phyloP scores from a whole-genome alignment of 2,888 invertebrate species.

The Eupithecia subumbrata region DNA sequence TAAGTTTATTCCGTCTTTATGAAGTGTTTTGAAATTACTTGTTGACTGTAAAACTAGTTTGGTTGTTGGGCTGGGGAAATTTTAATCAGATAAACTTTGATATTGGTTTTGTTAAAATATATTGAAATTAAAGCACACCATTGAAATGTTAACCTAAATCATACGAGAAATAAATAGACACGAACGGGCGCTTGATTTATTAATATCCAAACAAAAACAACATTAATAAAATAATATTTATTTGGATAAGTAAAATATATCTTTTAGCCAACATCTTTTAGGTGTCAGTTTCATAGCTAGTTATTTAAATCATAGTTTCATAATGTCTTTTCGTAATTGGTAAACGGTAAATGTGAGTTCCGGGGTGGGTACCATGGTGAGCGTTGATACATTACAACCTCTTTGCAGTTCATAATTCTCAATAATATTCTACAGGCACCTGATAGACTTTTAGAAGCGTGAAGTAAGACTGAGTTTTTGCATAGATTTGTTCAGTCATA shows the following conservation, averaged over 20 bases:
- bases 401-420: not conserved
- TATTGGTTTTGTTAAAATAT: not conserved
- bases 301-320: too few relatives aligned
- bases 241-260: not conserved
- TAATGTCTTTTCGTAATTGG: not conserved
- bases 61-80: not conserved
- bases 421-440: constrained; percentile 1
- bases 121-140: not conserved
- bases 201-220: not conserved
- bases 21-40: not conserved
- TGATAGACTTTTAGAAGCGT: constrained; percentile 8
- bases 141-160: not conserved
- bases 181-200: not conserved
- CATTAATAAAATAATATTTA: not conserved
- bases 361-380: not conserved
- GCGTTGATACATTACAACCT: not conserved
- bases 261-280: not conserved
- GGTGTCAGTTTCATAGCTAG: too few relatives aligned
- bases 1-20: not conserved
- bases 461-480: constrained; percentile 37
- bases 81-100: not conserved
- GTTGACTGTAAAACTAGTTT: not conserved
- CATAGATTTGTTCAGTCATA: constrained; percentile 23
- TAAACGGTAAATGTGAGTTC: not conserved
- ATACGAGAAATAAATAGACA: not conserved